Base-by-base conservation (phyloP, 2,113 vertebrate species). In the Perca flavescens region DNA sequence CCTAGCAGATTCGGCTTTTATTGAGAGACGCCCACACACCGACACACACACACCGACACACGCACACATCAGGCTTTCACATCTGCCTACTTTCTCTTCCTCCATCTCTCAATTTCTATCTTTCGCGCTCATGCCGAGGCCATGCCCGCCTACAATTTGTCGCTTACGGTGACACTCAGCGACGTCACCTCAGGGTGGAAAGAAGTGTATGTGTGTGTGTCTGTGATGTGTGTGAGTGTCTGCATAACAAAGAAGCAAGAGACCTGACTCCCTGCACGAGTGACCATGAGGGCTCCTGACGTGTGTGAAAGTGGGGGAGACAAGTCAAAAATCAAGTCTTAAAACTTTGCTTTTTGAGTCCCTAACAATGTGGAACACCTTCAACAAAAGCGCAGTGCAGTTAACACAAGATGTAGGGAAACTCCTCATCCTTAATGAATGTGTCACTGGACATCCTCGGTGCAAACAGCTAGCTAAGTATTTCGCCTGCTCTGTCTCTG, bases 151-250 rank as follows among this genome's bases (percentile, higher is more conserved):
- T 80, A 91, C 90, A 50, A 21, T 16, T 8, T 76, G 86, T 82
- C 52, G 10, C 88, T 83, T 83, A 83, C 22, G 65, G 84, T 88
- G 91, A 90, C 79, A 83, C 84, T 77, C 34, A 7, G 63, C 80
- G 17, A 92, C 86, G 85, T 94, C 92, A 94, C 86, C 49, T 50
- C 77, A 52, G 78, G 69, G 87, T 91, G 93, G 93, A 95, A 95
- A 92, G 68, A 85, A 54, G 64, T 34, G 69, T 13, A 31, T 61
- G 63, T 43, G n/a, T n/a, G 74, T 34, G n/a, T 46, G 79, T 21
- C 34, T 25, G 40, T 50, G 72, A 12, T 16, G 56, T 57, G 63
- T 61, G 50, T 3, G 57, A 12, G 53, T 36, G 65, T 84, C 50
- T 69, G 60, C n/a, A 40, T 6, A 19, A 54, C 53, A 19, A 47